Base-by-base conservation (phyloP, 2,888 invertebrate genomes). In the Dasypogon diadema region DNA sequence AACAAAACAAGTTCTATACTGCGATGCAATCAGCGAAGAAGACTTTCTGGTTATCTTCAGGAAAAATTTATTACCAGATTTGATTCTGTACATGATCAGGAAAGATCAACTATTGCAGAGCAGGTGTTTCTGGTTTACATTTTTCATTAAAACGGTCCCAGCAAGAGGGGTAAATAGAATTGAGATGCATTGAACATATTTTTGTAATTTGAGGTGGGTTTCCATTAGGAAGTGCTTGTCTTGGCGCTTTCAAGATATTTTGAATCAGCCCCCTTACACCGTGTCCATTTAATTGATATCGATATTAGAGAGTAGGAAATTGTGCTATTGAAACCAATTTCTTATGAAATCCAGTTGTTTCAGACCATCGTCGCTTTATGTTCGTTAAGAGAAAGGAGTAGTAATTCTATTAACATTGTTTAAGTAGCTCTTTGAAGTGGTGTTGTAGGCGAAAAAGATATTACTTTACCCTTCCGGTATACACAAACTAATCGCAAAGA, bases 31-130 rank as follows among this genome's bases (percentile, higher is more conserved):
- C 37, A 18, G 14, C 2, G 37, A 70, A 70, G 70, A 70, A 54
- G 54, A 54, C 6, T 54, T 70, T 54, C 70, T 54, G 34, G 70
- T 70, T 70, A 54, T 24, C n/a, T 70, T 12, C 51, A 18, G 37
- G 70, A 54, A 70, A 70, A 70, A 70, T 70, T 70, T 70, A 54
- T 70, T 54, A 46, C 70, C 30, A 70, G 70, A 70, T 70, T 70
- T 54, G 70, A 70, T 54, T 70, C 16, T 34, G 54, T 26, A 42
- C 26, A 65, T 54, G 70, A 54, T 54, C 54, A 70, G 51, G 18
- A 21, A 54, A 70, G 34, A 70, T 51, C 51, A 54, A 12, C 46
- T 30, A 34, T 18, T 24, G 14, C 34, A 12, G 68, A 70, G 70
- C 70, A 70, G 70, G 70, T 70, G 70, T 70, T 70, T 70, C 70